A percentile compares a stretch with the other conserved stretches of the same genome.
Evolutionary conservation across 2,113 vertebrate genomes (phyloP).

Genomic region (Leptodactylus fuscus): DNA sequence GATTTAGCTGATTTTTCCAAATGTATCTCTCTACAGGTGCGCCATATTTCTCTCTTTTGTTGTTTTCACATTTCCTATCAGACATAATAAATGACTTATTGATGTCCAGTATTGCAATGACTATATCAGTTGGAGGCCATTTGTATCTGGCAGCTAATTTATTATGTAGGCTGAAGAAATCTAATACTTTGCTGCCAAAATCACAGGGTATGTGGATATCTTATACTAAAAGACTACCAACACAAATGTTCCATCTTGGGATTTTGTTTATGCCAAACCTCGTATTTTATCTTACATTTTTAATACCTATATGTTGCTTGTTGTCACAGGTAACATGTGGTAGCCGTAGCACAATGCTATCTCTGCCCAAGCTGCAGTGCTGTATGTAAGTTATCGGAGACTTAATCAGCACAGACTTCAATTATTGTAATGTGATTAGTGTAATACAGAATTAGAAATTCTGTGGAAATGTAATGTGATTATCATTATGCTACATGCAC

Average conservation of each 20-base stretch:
- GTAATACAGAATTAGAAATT: slow-evolving; percentile 34
- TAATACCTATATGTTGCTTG: neutral
- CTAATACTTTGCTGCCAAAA: neutral
- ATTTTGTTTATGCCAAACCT: neutral
- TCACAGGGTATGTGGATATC: no score
- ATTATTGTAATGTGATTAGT: slow-evolving; percentile 39
- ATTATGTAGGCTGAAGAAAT: no score
- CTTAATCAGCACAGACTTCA: slow-evolving; percentile 29
- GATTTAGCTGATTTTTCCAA: no score
- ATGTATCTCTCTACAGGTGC: no score
- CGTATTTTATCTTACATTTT: no score
- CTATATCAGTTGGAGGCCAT: no score
- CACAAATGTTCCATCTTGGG: neutral
- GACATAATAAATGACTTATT: no score
- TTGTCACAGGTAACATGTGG: neutral
- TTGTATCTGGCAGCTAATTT: no score
- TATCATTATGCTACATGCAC: slow-evolving; percentile 28
- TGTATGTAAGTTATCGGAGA: slow-evolving; percentile 24
- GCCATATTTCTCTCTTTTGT: no score
- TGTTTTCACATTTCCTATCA: no score
- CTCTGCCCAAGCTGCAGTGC: slow-evolving; percentile 12
- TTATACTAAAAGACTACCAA: neutral
- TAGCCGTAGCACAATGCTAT: neutral
- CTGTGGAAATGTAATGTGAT: slow-evolving; percentile 27
- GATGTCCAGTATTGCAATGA: no score